Evolutionary conservation across 2,888 invertebrate genomes (phyloP).

Genomic region (Pemphredon lugubris): DNA sequence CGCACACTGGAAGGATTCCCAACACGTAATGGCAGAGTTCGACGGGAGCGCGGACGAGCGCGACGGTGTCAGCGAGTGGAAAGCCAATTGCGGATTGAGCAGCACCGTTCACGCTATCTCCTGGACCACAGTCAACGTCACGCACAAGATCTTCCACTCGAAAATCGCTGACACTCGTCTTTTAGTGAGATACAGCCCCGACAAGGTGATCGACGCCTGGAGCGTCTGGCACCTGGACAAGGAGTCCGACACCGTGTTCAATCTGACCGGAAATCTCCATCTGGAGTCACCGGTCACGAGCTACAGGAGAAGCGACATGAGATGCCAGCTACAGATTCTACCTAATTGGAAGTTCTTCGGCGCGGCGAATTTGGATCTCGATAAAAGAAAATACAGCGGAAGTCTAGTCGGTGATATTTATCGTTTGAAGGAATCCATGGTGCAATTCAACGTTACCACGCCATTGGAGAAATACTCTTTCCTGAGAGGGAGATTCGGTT

Average conservation of each 20-base stretch:
- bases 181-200: constrained; percentile 84
- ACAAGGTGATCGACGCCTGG: constrained; percentile 86
- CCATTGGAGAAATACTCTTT: constrained; percentile 86
- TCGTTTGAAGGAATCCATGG: constrained; percentile 88
- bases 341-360: constrained; percentile 86
- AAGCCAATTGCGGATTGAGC: constrained; percentile 81
- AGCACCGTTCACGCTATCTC: constrained; percentile 85
- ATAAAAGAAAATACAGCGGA: constrained; percentile 86
- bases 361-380: constrained; percentile 87
- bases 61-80: constrained; percentile 82
- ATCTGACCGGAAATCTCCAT: constrained; percentile 86
- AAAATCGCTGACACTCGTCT: constrained; percentile 81
- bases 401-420: constrained; percentile 84
- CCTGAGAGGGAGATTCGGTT: constrained; percentile 87
- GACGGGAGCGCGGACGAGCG: constrained; percentile 82
- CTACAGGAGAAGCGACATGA: constrained; percentile 86
- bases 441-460: constrained; percentile 87
- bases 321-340: constrained; percentile 86
- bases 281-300: constrained; percentile 86
- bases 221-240: constrained; percentile 87
- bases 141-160: constrained; percentile 82
- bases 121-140: constrained; percentile 83
- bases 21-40: constrained; percentile 83
- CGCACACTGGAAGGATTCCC: constrained; percentile 84
- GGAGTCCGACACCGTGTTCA: constrained; percentile 82